Evolutionary conservation across 2,113 vertebrate species (phyloP), one percentile per base, ranked within the genome.

Genomic region (Sinocyclocheilus grahami): DNA sequence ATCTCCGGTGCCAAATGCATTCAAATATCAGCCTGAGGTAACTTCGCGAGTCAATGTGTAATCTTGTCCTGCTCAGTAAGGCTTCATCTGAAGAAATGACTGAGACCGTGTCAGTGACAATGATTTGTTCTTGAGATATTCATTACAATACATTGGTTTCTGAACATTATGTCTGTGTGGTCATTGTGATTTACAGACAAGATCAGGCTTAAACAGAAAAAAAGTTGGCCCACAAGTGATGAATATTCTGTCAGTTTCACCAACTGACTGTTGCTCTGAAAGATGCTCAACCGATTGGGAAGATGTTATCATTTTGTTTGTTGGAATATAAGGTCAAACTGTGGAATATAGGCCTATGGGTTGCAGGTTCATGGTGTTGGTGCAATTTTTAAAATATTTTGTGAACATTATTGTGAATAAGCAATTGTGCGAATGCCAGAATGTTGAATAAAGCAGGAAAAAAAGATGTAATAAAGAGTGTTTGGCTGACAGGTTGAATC

Each of bases 391-490:
- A 2, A 46, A 10, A 10, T 46, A 48, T 12, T 48, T 48, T 10
- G 42, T 46, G 1, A 46, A 10, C 11, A 11, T 46, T 46, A 8
- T 46, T 69, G 3, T 20, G 14, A 78, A 78, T 33, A 78, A 39
- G 53, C 12, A 18, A 14, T 81, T 81, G 7, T 46, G 0, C 6
- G 0, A 53, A 33, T 76, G 27, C 14, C 16, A 58, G 24, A 65
- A 46, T n/a, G 77, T 78, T 78, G 1, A 81, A 81, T 65, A 46
- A 18, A 63, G 78, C 58, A 46, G 7, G 39, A 7, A 10, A n/a
- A 78, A 37, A 79, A 33, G 46, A 71, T 71, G 65, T 72, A 24
- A 55, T 53, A 69, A n/a, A 69, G 14, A 39, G 11, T 83, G 48
- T 71, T 55, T 53, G 48, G 27, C 53, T 58, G 14, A 78, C 78